phyloP scores from a whole-genome alignment of 2,888 invertebrate species.

The Aphodius sticticus region DNA sequence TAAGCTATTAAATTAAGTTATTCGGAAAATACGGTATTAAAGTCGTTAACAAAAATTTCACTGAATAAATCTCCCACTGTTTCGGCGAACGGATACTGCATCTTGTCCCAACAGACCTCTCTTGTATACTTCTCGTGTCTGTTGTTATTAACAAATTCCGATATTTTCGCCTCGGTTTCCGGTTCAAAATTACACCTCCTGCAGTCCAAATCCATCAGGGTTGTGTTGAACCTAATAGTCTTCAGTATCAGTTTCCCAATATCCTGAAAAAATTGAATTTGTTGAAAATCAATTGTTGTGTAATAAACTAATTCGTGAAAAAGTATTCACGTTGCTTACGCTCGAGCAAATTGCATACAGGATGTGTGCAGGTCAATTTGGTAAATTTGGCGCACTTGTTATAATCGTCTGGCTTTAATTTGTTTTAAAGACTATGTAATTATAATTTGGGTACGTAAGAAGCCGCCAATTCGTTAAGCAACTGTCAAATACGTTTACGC shows the following conservation, averaged over 20 bases:
- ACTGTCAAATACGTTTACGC: too few relatives aligned
- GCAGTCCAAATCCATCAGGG: conserved; percentile 49
- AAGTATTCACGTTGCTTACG: too few relatives aligned
- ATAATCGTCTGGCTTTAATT: too few relatives aligned
- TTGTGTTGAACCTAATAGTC: conserved; percentile 46
- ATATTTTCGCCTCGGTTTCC: conserved; percentile 46
- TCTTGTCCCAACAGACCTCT: conserved; percentile 6
- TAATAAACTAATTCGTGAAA: too few relatives aligned
- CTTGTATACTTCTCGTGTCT: conserved; percentile 21
- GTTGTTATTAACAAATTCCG: conserved; percentile 44
- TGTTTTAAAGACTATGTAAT: too few relatives aligned
- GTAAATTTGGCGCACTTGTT: too few relatives aligned
- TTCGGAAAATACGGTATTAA: conserved; percentile 18
- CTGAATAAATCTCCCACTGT: conserved; percentile 28
- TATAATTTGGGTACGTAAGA: too few relatives aligned
- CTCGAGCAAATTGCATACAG: too few relatives aligned
- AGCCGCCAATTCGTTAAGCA: too few relatives aligned
- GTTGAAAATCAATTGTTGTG: conserved; percentile 14
- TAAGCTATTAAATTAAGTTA: conserved; percentile 10
- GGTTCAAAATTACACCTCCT: conserved; percentile 50
- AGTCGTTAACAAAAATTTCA: conserved; percentile 23
- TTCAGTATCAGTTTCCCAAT: conserved; percentile 47
- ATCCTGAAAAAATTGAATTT: conserved; percentile 44
- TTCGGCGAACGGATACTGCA: conserved; percentile 11
- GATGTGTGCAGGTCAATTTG: too few relatives aligned